Evolutionary conservation across 2,888 invertebrate genomes (phyloP).

Genomic region (Exephanes ischioxanthus): DNA sequence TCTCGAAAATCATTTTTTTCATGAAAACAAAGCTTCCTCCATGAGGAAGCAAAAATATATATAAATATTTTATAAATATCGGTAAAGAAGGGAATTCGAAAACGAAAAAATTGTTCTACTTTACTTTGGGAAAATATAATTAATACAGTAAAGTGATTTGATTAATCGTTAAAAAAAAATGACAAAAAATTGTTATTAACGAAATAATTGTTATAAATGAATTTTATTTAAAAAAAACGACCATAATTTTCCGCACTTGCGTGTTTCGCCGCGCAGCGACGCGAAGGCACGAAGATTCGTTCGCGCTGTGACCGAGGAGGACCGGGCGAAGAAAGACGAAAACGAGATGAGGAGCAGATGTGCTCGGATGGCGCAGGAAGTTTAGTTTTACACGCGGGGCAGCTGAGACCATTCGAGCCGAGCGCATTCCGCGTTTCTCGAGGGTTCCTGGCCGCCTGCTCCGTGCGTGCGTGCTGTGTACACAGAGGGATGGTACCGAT

Average conservation of each 20-base stretch:
- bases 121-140: too few relatives aligned
- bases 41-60: too few relatives aligned
- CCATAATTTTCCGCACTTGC: neutral
- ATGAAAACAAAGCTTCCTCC: too few relatives aligned
- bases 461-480: constrained; percentile 12
- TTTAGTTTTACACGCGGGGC: constrained; percentile 80
- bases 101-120: too few relatives aligned
- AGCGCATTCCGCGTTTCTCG: constrained; percentile 63
- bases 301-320: constrained; percentile 18
- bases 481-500: constrained; percentile 21
- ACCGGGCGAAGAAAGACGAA: constrained; percentile 35
- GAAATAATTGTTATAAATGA: neutral
- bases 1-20: too few relatives aligned
- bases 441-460: constrained; percentile 25
- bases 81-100: too few relatives aligned
- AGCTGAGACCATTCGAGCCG: constrained; percentile 74
- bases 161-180: too few relatives aligned
- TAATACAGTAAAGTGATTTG: too few relatives aligned
- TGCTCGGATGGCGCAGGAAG: constrained; percentile 81
- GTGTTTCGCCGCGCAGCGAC: neutral
- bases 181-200: neutral
- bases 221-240: neutral
- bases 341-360: constrained; percentile 77
- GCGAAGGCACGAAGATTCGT: neutral
- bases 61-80: too few relatives aligned